Evolutionary conservation across 2,797 vertebrate genomes (phyloP).

Genomic region (Hapalemur alaotrensis): DNA sequence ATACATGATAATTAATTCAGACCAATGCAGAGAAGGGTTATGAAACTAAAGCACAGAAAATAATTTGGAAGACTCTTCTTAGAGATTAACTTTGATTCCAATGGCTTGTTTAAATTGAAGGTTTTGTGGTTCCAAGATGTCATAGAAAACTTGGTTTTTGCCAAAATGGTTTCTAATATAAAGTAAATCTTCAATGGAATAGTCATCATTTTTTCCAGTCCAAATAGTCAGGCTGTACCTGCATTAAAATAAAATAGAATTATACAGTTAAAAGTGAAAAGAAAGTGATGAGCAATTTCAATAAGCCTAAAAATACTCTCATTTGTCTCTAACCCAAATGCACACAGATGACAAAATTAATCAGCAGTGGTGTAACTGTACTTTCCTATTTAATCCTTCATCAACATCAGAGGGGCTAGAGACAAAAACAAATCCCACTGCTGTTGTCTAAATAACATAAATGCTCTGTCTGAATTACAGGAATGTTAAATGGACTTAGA

Average conservation of each 20-base stretch:
- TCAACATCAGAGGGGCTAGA: neutral
- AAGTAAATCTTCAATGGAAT: conserved; percentile 89
- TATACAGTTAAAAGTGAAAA: conserved; percentile 1
- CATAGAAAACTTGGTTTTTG: conserved; percentile 91
- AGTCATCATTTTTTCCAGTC: conserved; percentile 88
- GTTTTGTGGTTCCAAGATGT: conserved; percentile 89
- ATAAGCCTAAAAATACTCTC: conserved; percentile 21
- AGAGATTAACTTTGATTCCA: conserved; percentile 63
- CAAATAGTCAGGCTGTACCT: conserved; percentile 95
- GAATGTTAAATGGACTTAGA: neutral
- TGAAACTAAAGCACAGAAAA: conserved; percentile 24
- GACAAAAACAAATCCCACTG: neutral
- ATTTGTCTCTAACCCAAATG: conserved; percentile 29
- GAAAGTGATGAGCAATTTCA: neutral
- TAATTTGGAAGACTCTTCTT: conserved; percentile 1
- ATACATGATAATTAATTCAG: conserved; percentile 34
- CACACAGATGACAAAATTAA: conserved; percentile 8
- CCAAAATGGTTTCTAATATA: conserved; percentile 87
- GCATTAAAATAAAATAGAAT: conserved; percentile 61
- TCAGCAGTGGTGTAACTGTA: neutral
- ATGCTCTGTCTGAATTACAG: neutral
- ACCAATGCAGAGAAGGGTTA: neutral
- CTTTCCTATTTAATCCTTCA: neutral
- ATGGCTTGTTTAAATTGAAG: conserved; percentile 83
- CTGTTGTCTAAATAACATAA: neutral